A percentile compares a stretch with the other conserved stretches of the same genome.
Evolutionary conservation across 2,113 vertebrate genomes (phyloP).

Genomic region (Castor canadensis): DNA sequence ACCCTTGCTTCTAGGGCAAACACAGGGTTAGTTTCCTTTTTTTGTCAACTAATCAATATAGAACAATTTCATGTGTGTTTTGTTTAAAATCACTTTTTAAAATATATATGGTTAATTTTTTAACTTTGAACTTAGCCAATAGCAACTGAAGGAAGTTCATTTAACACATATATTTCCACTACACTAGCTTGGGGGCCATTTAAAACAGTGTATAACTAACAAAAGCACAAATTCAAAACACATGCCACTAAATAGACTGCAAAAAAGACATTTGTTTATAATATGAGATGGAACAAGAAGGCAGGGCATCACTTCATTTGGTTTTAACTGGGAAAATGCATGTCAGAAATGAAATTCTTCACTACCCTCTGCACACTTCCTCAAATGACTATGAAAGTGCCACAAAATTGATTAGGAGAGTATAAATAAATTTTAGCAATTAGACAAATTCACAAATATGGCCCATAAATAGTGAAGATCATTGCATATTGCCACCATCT

Average conservation of each 20-base stretch:
- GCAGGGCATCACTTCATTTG: not conserved
- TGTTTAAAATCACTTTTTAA: not conserved
- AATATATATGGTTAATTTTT: not conserved
- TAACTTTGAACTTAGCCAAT: not conserved
- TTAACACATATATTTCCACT: not conserved
- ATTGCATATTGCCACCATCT: not conserved
- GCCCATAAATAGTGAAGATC: not conserved
- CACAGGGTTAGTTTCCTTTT: not conserved
- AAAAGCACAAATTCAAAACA: not conserved
- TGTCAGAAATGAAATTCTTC: not conserved
- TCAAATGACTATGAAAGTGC: not conserved
- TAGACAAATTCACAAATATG: not conserved
- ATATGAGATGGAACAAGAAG: not conserved
- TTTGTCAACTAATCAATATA: not conserved
- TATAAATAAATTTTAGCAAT: not conserved
- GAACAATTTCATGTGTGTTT: not conserved
- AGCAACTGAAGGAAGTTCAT: not conserved
- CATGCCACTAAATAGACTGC: not conserved
- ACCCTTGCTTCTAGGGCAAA: not conserved
- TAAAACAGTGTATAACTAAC: not conserved
- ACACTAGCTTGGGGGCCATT: not conserved
- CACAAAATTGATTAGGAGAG: not conserved
- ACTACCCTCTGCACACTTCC: not conserved
- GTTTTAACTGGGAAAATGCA: not conserved
- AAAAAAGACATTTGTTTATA: not conserved